These are phyloP conservation scores for Verasper variegatus DNA, from an alignment of 2,113 vertebrate species.

Conservation along the genomic window DNA sequence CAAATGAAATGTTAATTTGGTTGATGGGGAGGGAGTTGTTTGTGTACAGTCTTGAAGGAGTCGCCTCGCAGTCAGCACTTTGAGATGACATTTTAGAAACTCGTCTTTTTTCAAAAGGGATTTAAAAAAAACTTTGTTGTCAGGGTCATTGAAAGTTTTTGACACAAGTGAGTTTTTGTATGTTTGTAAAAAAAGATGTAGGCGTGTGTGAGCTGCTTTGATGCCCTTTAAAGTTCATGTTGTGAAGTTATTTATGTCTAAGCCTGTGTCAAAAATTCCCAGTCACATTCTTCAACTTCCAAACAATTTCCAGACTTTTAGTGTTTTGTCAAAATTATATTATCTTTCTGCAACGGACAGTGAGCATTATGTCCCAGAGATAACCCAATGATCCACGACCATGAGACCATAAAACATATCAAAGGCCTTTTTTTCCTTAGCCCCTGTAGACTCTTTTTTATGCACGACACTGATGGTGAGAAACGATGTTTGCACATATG, in stretches of 20 bases:
- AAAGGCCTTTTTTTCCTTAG: neutral
- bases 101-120: neutral
- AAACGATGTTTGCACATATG: too few relatives aligned
- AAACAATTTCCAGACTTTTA: neutral
- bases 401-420: neutral
- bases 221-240: neutral
- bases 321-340: neutral
- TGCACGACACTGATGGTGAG: too few relatives aligned
- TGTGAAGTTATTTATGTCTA: neutral
- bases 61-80: neutral
- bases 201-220: too few relatives aligned
- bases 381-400: neutral
- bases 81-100: neutral
- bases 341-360: neutral
- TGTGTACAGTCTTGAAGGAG: neutral
- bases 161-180: neutral
- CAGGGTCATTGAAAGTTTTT: neutral
- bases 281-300: neutral
- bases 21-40: neutral
- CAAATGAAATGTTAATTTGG: constrained; percentile 13
- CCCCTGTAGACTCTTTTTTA: too few relatives aligned
- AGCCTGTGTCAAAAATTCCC: neutral
- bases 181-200: neutral
- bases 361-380: neutral
- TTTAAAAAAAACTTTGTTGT: neutral